Evolutionary conservation across 2,888 invertebrate species (phyloP).

Genomic region (Galerucella pusilla): DNA sequence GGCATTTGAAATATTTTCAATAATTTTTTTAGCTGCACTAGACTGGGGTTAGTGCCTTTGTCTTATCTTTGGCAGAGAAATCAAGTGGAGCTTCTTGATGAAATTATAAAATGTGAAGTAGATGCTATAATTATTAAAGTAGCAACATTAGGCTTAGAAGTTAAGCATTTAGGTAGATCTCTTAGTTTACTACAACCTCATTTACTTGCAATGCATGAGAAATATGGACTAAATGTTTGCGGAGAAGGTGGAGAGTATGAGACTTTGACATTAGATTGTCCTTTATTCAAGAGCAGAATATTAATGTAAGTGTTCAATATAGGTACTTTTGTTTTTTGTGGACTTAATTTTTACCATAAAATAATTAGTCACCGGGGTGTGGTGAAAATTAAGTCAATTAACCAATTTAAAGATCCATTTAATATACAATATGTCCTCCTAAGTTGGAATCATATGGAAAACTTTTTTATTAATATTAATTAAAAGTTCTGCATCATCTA

Average conservation of each 20-base stretch:
- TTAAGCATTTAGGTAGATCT: slow-evolving; percentile 88
- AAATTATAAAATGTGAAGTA: slow-evolving; percentile 95
- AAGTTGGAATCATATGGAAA: too few species aligned
- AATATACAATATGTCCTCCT: too few species aligned
- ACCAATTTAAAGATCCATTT: too few species aligned
- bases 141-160: slow-evolving; percentile 91
- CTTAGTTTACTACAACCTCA: slow-evolving; percentile 88
- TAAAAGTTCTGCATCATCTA: too few species aligned
- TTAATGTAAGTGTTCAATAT: slow-evolving; percentile 78
- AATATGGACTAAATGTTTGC: slow-evolving; percentile 94
- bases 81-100: slow-evolving; percentile 91
- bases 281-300: slow-evolving; percentile 90
- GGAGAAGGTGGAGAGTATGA: slow-evolving; percentile 99
- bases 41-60: slow-evolving; percentile 88
- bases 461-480: too few species aligned
- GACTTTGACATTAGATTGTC: slow-evolving; percentile 97
- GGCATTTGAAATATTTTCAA: neutral
- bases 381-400: too few species aligned
- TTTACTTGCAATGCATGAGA: slow-evolving; percentile 88
- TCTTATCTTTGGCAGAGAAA: slow-evolving; percentile 97
- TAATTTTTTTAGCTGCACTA: slow-evolving; percentile 76
- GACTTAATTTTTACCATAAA: neutral
- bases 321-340: slow-evolving; percentile 33
- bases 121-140: slow-evolving; percentile 96
- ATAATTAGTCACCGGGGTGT: too few species aligned